phyloP scores from a whole-genome alignment of 2,888 invertebrate species.

The Stenodera caucasica region DNA sequence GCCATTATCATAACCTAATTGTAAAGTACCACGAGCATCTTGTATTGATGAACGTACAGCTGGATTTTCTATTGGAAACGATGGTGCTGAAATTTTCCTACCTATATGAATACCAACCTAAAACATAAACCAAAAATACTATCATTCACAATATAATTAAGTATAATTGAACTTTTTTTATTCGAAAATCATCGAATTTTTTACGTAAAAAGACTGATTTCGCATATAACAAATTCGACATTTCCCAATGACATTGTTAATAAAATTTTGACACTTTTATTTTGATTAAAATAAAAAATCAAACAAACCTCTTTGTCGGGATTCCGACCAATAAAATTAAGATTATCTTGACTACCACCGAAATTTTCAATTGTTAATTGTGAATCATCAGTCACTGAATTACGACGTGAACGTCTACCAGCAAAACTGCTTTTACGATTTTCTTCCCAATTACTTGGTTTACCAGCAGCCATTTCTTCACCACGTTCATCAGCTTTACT shows the following conservation, averaged over 20 bases:
- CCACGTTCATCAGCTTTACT: constrained; percentile 71
- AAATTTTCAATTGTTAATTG: constrained; percentile 92
- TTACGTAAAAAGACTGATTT: not conserved
- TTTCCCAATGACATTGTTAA: not conserved
- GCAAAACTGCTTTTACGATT: constrained; percentile 72
- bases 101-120: constrained; percentile 56
- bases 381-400: constrained; percentile 84
- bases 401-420: constrained; percentile 80
- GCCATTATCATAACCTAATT: constrained; percentile 67
- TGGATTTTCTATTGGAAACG: constrained; percentile 62
- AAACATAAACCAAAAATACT: constrained; percentile 11
- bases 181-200: not conserved
- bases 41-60: constrained; percentile 75
- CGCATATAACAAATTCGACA: not conserved
- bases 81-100: constrained; percentile 60
- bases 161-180: not conserved
- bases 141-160: not conserved
- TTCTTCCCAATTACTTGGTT: constrained; percentile 84
- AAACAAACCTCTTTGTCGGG: constrained; percentile 70
- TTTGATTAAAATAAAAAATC: not conserved
- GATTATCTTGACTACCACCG: constrained; percentile 87
- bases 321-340: constrained; percentile 81
- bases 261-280: not conserved
- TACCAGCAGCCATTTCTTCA: constrained; percentile 69
- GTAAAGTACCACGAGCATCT: constrained; percentile 72